Conservation (phyloP, 2,888 invertebrate species). For the Napeogenes inachia region DNA sequence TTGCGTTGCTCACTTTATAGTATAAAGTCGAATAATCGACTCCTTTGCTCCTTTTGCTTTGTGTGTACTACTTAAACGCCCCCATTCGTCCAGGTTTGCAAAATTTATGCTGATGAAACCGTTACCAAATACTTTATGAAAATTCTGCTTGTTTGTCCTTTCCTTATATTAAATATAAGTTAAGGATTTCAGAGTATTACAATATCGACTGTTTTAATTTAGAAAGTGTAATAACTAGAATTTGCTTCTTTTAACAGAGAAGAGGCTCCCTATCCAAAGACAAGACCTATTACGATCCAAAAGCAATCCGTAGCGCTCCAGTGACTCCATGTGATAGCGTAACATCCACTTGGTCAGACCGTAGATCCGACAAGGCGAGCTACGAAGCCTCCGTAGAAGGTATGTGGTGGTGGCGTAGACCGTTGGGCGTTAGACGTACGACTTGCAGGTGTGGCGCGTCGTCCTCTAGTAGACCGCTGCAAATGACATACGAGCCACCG, state of each 20-base stretch:
- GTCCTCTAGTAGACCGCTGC: slow-evolving; percentile 57
- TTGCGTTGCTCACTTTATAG: neutral
- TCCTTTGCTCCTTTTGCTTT: no score
- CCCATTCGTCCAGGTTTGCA: no score
- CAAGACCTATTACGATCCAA: slow-evolving; percentile 51
- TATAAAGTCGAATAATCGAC: no score
- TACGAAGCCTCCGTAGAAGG: slow-evolving; percentile 50
- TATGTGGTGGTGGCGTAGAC: slow-evolving; percentile 53
- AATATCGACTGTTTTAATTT: no score
- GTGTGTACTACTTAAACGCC: no score
- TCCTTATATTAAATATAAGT: no score
- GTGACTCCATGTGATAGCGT: slow-evolving; percentile 71
- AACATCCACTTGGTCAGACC: slow-evolving; percentile 57
- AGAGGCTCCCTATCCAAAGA: slow-evolving; percentile 64
- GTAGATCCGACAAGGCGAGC: slow-evolving; percentile 47
- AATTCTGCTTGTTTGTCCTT: no score
- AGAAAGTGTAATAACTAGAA: no score
- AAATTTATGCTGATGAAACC: no score
- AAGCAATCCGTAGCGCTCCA: slow-evolving; percentile 61
- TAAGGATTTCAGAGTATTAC: no score
- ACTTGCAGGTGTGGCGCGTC: slow-evolving; percentile 60
- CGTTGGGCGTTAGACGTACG: slow-evolving; percentile 53
- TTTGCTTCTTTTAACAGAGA: slow-evolving; percentile 43
- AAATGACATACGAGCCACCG: slow-evolving; percentile 39
- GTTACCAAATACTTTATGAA: no score